Evolutionary conservation across 2,888 invertebrate genomes (phyloP).

Genomic region (Nymphalis c-album): DNA sequence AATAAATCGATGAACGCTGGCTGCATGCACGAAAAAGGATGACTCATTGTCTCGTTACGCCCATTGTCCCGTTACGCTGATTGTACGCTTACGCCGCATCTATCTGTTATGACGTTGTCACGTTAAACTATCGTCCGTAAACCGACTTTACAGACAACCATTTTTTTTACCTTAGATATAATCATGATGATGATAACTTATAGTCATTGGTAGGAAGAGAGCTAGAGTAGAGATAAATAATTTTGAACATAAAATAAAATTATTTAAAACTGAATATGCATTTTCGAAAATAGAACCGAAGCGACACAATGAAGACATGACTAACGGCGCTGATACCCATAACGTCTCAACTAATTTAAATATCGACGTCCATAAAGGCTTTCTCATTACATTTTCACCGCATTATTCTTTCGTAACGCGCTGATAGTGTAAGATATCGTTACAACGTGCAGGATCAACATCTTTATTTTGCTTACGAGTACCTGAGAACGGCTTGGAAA

Average conservation of each 20-base stretch:
- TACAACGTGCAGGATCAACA: conserved; percentile 8
- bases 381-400: conserved; percentile 18
- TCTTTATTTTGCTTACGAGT: background rate
- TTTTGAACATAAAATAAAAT: background rate
- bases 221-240: too few relatives aligned
- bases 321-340: background rate
- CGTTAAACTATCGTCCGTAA: too few relatives aligned
- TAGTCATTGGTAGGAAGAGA: too few relatives aligned
- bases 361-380: conserved; percentile 24
- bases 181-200: too few relatives aligned
- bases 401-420: conserved; percentile 18
- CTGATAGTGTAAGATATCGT: conserved; percentile 22
- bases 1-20: too few relatives aligned
- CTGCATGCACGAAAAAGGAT: too few relatives aligned
- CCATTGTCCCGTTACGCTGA: too few relatives aligned
- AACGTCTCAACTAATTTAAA: conserved; percentile 16
- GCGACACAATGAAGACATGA: background rate
- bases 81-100: too few relatives aligned
- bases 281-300: background rate
- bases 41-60: too few relatives aligned
- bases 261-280: background rate
- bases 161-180: too few relatives aligned
- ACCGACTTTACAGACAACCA: too few relatives aligned
- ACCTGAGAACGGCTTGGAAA: background rate
- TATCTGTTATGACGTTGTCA: too few relatives aligned